phyloP scores from a whole-genome alignment of 2,888 invertebrate species.

The Drosophila meridionalis region DNA sequence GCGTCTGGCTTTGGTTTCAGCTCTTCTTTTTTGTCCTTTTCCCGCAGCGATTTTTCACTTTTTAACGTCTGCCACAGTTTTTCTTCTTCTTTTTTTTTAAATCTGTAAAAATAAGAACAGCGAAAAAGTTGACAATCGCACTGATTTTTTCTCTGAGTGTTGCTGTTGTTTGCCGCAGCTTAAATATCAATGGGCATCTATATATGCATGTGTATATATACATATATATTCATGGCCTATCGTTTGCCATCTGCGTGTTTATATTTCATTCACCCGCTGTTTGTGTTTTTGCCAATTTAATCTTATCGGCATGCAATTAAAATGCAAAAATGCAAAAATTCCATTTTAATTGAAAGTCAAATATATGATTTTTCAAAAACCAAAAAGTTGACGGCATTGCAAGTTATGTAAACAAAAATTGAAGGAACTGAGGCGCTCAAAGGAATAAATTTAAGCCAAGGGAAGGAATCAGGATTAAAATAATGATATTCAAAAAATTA shows the following conservation, averaged over 20 bases:
- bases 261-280: slow-evolving; percentile 55
- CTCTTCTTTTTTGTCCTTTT: neutral
- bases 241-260: slow-evolving; percentile 58
- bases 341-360: slow-evolving; percentile 53
- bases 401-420: neutral
- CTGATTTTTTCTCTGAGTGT: slow-evolving; percentile 32
- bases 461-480: neutral
- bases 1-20: slow-evolving; percentile 3
- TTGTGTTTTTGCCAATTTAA: slow-evolving; percentile 57
- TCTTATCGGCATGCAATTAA: slow-evolving; percentile 71
- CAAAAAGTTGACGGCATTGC: neutral
- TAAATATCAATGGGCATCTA: slow-evolving; percentile 69
- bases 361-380: neutral
- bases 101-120: slow-evolving; percentile 70
- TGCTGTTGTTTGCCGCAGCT: slow-evolving; percentile 54
- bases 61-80: slow-evolving; percentile 66
- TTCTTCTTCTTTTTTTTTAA: slow-evolving; percentile 43
- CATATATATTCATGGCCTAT: slow-evolving; percentile 45
- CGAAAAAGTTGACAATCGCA: slow-evolving; percentile 60
- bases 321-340: slow-evolving; percentile 66
- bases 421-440: neutral
- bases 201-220: neutral
- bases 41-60: slow-evolving; percentile 59
- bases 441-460: no score
- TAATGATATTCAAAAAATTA: neutral